These are phyloP conservation scores for Stenodera caucasica DNA, from an alignment of 2,888 invertebrate species.

Conservation along the genomic window DNA sequence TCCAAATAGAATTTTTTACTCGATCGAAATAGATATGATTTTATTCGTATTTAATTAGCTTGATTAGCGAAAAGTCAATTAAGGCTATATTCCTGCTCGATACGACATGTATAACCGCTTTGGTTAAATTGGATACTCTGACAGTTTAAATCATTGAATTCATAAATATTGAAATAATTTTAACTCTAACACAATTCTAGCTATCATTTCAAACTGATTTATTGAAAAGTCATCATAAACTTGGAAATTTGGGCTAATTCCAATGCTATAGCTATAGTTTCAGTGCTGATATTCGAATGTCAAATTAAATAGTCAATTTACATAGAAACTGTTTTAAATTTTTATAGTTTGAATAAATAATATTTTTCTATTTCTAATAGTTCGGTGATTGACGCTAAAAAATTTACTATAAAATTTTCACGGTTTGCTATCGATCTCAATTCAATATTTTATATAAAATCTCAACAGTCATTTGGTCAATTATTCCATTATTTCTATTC, in stretches of 20 bases:
- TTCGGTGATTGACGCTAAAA: background rate
- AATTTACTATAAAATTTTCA: background rate
- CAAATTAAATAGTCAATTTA: no score
- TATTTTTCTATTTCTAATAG: no score
- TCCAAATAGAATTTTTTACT: background rate
- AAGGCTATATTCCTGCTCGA: conserved; percentile 34
- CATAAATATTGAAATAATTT: conserved; percentile 23
- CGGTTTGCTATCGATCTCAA: background rate
- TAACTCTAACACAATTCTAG: background rate
- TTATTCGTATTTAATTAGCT: no score
- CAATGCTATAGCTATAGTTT: no score
- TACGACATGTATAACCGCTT: conserved; percentile 38
- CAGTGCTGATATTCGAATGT: no score
- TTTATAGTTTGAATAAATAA: background rate
- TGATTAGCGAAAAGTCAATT: conserved; percentile 33
- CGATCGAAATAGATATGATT: background rate
- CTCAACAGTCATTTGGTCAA: no score
- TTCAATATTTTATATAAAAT: background rate
- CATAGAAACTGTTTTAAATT: background rate
- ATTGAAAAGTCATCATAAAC: no score
- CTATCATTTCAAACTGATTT: no score
- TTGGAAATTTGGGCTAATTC: no score
- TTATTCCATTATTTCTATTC: no score
- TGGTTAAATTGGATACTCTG: conserved; percentile 37
- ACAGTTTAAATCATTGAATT: conserved; percentile 38